These are phyloP conservation scores for Thryonomys swinderianus DNA, from an alignment of 2,113 vertebrate species.

Conservation along the genomic window DNA sequence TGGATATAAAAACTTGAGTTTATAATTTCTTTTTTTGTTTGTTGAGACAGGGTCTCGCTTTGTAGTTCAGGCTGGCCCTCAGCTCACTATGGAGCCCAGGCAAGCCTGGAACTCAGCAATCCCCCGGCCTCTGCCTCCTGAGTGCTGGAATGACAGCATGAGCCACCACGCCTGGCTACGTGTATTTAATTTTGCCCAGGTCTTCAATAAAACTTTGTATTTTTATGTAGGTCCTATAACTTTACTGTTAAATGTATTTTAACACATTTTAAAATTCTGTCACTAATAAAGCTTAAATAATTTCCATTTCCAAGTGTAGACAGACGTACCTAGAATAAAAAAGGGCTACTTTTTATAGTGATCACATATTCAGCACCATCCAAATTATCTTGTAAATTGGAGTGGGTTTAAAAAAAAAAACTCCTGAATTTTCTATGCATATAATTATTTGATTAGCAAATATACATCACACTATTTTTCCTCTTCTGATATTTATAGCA, in stretches of 20 bases:
- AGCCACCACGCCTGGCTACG: no score
- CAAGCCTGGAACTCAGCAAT: no score
- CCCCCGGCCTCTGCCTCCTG: no score
- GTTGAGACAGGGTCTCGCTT: no score
- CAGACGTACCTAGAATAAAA: background rate
- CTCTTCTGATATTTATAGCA: background rate
- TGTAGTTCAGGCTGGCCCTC: no score
- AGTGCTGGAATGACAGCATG: no score
- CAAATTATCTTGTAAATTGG: background rate
- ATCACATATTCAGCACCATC: background rate
- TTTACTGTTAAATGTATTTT: slow-evolving; percentile 10
- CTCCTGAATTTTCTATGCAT: background rate
- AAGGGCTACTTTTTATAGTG: background rate
- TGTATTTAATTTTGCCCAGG: slow-evolving; percentile 15
- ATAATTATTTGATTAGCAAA: background rate
- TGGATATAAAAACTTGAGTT: background rate
- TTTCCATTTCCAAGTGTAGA: background rate
- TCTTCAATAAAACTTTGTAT: background rate
- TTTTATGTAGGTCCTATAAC: background rate
- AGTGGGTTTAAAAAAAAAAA: background rate
- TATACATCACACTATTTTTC: background rate
- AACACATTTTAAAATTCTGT: slow-evolving; percentile 3
- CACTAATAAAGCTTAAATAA: background rate
- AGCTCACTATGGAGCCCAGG: no score
- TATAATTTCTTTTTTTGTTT: no score